Percentiles rank a stretch among this genome's conserved stretches.
Evolutionary conservation across 2,797 vertebrate genomes (phyloP).

Genomic region (Catamblyrhynchus diadema): DNA sequence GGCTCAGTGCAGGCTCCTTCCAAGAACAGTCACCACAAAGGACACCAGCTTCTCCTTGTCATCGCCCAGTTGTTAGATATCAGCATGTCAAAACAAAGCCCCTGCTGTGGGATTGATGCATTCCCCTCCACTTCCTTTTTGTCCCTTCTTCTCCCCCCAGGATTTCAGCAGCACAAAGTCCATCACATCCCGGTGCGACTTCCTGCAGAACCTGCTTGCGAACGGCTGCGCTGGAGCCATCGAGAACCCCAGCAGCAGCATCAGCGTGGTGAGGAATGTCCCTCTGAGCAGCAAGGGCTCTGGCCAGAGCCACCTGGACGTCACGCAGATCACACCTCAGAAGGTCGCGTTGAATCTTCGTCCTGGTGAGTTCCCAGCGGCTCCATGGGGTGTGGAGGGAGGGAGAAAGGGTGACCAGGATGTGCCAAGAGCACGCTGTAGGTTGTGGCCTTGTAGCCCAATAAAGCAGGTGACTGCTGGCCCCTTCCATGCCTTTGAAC

Average conservation of each 20-base stretch:
- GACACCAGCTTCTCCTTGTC: background rate
- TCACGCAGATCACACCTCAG: slow-evolving; percentile 91
- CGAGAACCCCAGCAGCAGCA: slow-evolving; percentile 84
- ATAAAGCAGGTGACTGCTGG: background rate
- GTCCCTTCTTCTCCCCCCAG: slow-evolving; percentile 49
- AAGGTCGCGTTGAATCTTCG: slow-evolving; percentile 85
- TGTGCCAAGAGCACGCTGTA: fast-evolving
- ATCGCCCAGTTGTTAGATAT: background rate
- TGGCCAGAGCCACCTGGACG: slow-evolving; percentile 72
- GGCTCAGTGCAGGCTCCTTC: background rate
- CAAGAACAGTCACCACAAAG: background rate
- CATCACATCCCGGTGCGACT: slow-evolving; percentile 86
- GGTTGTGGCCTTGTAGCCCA: background rate
- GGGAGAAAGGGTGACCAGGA: background rate
- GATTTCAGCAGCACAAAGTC: slow-evolving; percentile 82
- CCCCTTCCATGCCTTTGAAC: background rate
- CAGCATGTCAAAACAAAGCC: background rate
- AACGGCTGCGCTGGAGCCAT: slow-evolving; percentile 80
- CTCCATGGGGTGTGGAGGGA: fast-evolving
- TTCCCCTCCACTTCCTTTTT: background rate
- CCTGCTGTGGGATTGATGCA: background rate
- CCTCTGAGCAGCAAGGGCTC: slow-evolving; percentile 89
- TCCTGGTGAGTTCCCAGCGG: slow-evolving; percentile 77
- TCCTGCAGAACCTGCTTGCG: slow-evolving; percentile 81
- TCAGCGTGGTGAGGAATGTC: slow-evolving; percentile 69